These are phyloP conservation scores for Andrena praecox DNA, from an alignment of 2,888 invertebrate species.

Conservation along the genomic window DNA sequence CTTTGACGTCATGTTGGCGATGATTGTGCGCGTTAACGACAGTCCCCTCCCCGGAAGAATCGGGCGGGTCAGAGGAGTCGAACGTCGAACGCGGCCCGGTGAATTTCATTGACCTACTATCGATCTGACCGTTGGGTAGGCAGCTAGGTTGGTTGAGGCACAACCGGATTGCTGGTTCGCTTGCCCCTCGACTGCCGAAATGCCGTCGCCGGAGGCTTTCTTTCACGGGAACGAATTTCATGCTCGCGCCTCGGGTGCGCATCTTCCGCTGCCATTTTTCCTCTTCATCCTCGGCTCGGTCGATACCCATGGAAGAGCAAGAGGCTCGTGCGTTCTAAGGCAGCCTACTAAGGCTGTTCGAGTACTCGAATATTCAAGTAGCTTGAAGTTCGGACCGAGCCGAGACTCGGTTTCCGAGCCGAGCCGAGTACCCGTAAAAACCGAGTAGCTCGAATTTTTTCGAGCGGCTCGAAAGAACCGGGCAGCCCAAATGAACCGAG, in stretches of 20 bases:
- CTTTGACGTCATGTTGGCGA: not conserved
- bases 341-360: no score
- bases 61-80: slow-evolving; percentile 69
- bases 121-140: slow-evolving; percentile 69
- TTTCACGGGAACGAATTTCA: slow-evolving; percentile 50
- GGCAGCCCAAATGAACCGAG: no score
- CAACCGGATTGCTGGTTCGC: slow-evolving; percentile 73
- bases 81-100: slow-evolving; percentile 68
- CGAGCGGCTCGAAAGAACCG: no score
- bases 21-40: not conserved
- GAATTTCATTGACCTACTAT: slow-evolving; percentile 84
- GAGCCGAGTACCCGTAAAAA: no score
- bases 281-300: slow-evolving; percentile 42
- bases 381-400: no score
- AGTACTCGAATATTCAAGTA: no score
- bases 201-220: slow-evolving; percentile 45
- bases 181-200: slow-evolving; percentile 68
- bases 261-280: slow-evolving; percentile 6
- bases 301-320: slow-evolving; percentile 68
- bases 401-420: no score
- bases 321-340: slow-evolving; percentile 39
- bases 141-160: slow-evolving; percentile 71
- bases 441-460: no score
- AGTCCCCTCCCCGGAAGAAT: slow-evolving; percentile 13
- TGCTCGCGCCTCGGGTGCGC: slow-evolving; percentile 4